Conservation (phyloP, 1,140 invertebrate species). For the Drosophila malerkotliana region DNA sequence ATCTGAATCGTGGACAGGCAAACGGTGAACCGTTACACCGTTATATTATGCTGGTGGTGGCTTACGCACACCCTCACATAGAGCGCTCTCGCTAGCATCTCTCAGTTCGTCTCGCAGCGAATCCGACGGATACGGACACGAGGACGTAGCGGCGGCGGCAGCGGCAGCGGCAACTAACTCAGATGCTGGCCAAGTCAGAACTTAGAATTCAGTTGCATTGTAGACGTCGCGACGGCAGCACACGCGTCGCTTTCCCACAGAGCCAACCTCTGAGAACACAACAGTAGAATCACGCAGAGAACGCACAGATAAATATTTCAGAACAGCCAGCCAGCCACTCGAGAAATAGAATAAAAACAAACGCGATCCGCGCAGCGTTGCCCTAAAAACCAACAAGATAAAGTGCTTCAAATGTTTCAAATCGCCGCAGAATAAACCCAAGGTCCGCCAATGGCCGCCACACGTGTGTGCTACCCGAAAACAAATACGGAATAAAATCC, state of each 20-base stretch:
- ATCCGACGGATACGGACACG: constrained; percentile 27
- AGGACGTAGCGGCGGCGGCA: constrained; percentile 13
- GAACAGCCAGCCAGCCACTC: constrained; percentile 4
- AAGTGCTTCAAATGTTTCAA: constrained; percentile 20
- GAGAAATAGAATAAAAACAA: constrained; percentile 17
- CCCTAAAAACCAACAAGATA: not conserved
- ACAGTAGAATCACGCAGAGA: constrained; percentile 61
- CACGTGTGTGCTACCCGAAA: constrained; percentile 57
- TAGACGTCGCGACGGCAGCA: constrained; percentile 83
- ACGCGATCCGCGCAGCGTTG: constrained; percentile 42
- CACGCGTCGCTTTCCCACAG: constrained; percentile 77
- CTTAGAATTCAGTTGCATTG: constrained; percentile 66
- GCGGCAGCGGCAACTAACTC: constrained; percentile 40
- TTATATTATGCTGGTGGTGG: constrained; percentile 76
- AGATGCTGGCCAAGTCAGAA: constrained; percentile 46
- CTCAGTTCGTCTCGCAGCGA: constrained; percentile 16
- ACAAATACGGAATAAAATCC: not conserved
- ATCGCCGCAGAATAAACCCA: constrained; percentile 16
- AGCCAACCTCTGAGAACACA: constrained; percentile 27
- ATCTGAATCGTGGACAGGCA: constrained; percentile 23
- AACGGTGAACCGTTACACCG: constrained; percentile 73
- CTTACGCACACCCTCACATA: constrained; percentile 32
- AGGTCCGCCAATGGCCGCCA: constrained; percentile 42
- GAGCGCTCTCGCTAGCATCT: constrained; percentile 12
- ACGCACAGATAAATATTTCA: constrained; percentile 33